phyloP scores from a whole-genome alignment of 2,797 vertebrate genomes.

The Sebastes steindachneri region DNA sequence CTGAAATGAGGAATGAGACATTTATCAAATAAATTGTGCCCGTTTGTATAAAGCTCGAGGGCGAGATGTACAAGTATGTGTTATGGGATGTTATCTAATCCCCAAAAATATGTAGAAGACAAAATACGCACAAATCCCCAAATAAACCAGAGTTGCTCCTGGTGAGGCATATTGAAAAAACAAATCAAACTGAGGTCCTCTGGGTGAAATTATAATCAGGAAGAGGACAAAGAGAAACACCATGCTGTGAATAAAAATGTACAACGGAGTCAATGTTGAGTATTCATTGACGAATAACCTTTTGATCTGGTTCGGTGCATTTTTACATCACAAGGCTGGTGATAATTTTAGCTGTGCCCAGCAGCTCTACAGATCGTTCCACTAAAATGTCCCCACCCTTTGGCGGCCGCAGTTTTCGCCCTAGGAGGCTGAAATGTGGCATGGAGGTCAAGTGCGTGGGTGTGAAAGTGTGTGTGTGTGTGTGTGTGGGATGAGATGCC shows the following conservation, averaged over 20 bases:
- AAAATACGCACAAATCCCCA: slow-evolving; percentile 11
- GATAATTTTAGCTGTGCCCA: background rate
- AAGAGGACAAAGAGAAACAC: slow-evolving; percentile 44
- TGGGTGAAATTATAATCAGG: slow-evolving; percentile 37
- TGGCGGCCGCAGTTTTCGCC: background rate
- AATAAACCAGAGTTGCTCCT: slow-evolving; percentile 33
- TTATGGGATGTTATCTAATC: slow-evolving; percentile 40
- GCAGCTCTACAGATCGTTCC: background rate
- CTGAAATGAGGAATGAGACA: slow-evolving; percentile 26
- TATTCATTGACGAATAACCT: slow-evolving; percentile 2
- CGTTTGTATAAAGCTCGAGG: slow-evolving; percentile 20
- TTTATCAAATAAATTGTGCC: slow-evolving; percentile 34
- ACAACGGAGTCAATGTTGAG: slow-evolving; percentile 8
- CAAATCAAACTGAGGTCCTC: slow-evolving; percentile 35
- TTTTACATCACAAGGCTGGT: background rate
- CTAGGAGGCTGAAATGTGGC: background rate
- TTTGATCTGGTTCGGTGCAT: background rate
- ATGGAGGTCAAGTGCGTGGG: background rate
- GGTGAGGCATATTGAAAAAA: slow-evolving; percentile 43
- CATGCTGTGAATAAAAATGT: slow-evolving; percentile 33
- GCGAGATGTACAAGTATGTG: slow-evolving; percentile 17
- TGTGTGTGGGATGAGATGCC: background rate
- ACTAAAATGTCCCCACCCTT: no score
- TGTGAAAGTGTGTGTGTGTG: background rate
- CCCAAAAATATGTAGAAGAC: slow-evolving; percentile 29